Evolutionary conservation across 2,888 invertebrate genomes (phyloP), one percentile per base, ranked within the genome.

Genomic region (Drosophila lutescens): DNA sequence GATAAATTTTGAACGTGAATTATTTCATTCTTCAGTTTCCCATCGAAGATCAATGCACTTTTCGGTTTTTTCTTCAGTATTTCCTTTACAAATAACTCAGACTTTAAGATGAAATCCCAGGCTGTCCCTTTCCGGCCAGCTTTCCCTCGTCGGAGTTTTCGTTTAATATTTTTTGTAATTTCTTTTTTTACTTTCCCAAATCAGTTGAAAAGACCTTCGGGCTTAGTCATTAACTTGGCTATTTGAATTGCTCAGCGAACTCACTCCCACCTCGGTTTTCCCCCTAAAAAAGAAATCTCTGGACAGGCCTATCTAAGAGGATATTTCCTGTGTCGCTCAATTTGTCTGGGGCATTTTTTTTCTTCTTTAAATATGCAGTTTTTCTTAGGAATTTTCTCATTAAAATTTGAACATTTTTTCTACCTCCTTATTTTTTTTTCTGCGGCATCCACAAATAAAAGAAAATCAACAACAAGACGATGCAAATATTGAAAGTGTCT

Each of bases 161-260:
- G 38, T 17, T 58, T 53, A 23, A 17, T 46, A 68, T 38, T 54
- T 65, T 66, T 69, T 66, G 53, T 68, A 65, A 53, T 65, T 68
- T 68, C 44, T 65, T 65, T 46, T 77, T 72, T 78, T 67, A 71
- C 89, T 83, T 89, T 86, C 74, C 77, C 86, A 81, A 82, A 87
- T 89, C 82, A 85, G 67, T 70, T 57, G 38, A 80, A 81, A 76
- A 62, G 60, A 76, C 78, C 85, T 79, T 68, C 54, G 43, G 73
- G 89, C 89, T 70, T 71, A 88, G 87, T 86, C 85, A 86, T 89
- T 86, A 89, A 88, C 85, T 88, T 86, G 89, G 81, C 89, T 85
- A 89, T 89, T 89, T 89, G 86, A 80, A 86, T 88, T 75, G 77
- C 69, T 56, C 53, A 46, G 54, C 30, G 43, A 58, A 41, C 59